Percentiles rank a stretch among this genome's conserved stretches.
phyloP scores from a whole-genome alignment of 2,113 vertebrate species.

The Picathartes gymnocephalus region DNA sequence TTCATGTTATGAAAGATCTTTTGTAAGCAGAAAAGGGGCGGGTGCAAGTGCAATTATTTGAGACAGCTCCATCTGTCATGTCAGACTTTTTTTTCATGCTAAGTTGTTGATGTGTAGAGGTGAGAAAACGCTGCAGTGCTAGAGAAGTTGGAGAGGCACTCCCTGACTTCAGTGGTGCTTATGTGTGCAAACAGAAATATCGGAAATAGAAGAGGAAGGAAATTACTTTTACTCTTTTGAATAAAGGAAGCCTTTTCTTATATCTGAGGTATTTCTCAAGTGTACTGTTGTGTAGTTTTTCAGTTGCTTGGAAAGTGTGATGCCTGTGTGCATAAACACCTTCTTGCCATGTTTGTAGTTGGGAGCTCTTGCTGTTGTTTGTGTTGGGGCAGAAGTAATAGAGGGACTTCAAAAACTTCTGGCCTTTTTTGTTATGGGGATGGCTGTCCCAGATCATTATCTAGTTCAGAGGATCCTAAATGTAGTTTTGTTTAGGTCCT shows the following conservation, averaged over 20 bases:
- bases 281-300: neutral
- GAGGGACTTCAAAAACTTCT: neutral
- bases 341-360: neutral
- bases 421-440: neutral
- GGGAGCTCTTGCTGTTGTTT: neutral
- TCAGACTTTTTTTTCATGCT: neutral
- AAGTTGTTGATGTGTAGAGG: constrained; percentile 5
- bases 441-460: neutral
- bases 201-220: neutral
- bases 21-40: neutral
- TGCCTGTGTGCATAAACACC: neutral
- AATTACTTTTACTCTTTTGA: neutral
- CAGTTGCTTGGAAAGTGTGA: neutral
- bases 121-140: constrained; percentile 20
- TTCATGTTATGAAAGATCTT: constrained; percentile 15
- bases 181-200: neutral
- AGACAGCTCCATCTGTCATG: constrained; percentile 19
- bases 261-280: neutral
- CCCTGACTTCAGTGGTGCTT: neutral
- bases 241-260: neutral
- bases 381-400: neutral
- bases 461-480: neutral
- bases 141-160: neutral
- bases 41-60: neutral
- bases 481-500: neutral